A percentile compares a stretch with the other conserved stretches of the same genome.
Evolutionary conservation across 2,113 vertebrate genomes (phyloP).

Genomic region (Oenanthe oenanthe): DNA sequence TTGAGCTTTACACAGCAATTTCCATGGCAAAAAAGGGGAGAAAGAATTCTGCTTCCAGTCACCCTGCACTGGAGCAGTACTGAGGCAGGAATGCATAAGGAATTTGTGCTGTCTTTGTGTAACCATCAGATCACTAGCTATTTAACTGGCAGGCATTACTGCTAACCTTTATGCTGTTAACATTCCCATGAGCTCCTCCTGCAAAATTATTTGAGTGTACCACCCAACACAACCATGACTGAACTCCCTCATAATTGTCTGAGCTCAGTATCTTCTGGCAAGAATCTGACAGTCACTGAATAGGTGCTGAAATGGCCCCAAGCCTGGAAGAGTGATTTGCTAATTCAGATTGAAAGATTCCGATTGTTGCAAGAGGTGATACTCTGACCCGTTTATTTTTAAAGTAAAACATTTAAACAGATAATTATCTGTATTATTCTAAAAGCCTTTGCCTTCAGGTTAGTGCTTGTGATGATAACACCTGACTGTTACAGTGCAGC

Average conservation of each 20-base stretch:
- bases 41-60: not conserved
- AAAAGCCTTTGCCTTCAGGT: not conserved
- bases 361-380: not conserved
- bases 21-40: not conserved
- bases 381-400: not conserved
- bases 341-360: not conserved
- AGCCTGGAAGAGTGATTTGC: not conserved
- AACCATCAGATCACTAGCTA: not conserved
- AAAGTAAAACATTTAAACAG: not conserved
- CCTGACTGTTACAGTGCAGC: not conserved
- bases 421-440: not conserved
- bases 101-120: slow-evolving; percentile 49
- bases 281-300: not conserved
- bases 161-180: not conserved
- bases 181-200: slow-evolving; percentile 11
- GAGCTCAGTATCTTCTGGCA: not conserved
- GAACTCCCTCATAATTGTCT: not conserved
- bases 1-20: not conserved
- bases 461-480: not conserved
- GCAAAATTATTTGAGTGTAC: not conserved
- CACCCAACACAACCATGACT: not conserved
- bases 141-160: not conserved
- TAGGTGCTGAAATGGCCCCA: not conserved
- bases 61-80: not conserved
- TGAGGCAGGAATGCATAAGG: slow-evolving; percentile 57